phyloP scores from a whole-genome alignment of 2,113 vertebrate genomes.

The Halichoeres trimaculatus region DNA sequence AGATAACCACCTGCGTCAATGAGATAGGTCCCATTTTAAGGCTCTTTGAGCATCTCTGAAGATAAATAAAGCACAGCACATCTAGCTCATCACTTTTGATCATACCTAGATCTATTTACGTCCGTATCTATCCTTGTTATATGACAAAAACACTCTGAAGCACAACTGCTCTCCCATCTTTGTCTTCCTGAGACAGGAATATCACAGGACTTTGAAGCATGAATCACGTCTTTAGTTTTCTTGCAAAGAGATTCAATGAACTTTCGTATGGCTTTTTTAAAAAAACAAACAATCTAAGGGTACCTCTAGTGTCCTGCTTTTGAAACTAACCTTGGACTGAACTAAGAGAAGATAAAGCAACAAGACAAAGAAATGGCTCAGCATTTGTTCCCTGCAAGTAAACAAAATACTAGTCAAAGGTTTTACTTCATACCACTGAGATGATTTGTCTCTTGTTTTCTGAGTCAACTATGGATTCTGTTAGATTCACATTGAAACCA shows the following conservation, averaged over 20 bases:
- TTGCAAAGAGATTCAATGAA: constrained; percentile 56
- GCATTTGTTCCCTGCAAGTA: background rate
- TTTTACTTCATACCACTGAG: constrained; percentile 17
- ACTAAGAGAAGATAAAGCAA: constrained; percentile 16
- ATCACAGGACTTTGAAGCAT: constrained; percentile 50
- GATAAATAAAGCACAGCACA: constrained; percentile 76
- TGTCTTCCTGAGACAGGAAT: constrained; percentile 37
- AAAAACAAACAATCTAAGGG: constrained; percentile 32
- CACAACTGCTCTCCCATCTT: constrained; percentile 57
- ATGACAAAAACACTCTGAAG: constrained; percentile 62
- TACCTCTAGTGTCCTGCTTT: constrained; percentile 48
- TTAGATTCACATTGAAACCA: constrained; percentile 22
- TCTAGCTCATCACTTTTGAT: constrained; percentile 57
- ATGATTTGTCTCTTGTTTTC: constrained; percentile 17
- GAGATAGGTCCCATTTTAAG: constrained; percentile 24
- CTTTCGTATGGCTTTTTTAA: constrained; percentile 40
- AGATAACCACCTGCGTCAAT: constrained; percentile 51
- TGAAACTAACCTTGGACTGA: constrained; percentile 40
- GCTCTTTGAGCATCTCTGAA: constrained; percentile 50
- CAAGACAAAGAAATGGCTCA: constrained; percentile 36
- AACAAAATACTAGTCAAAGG: background rate
- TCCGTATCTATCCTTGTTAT: constrained; percentile 47
- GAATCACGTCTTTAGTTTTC: constrained; percentile 46
- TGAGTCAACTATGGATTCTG: constrained; percentile 11
- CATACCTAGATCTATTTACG: constrained; percentile 68